Evolutionary conservation across 2,797 vertebrate genomes (phyloP).

Genomic region (Psittacula echo): DNA sequence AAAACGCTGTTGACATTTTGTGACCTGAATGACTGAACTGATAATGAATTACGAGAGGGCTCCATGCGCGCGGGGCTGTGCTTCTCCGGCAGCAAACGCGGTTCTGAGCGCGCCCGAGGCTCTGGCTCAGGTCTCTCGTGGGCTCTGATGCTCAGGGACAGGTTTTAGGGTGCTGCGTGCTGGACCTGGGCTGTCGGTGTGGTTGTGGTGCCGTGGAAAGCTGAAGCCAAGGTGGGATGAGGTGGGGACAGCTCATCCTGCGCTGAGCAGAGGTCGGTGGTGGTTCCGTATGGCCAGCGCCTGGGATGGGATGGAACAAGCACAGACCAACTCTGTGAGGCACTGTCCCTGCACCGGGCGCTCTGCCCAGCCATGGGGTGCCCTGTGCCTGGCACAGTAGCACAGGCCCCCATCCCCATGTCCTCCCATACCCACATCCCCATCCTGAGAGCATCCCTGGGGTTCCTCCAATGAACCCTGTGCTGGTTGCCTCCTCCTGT

Average conservation of each 20-base stretch:
- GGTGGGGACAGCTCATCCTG: neutral
- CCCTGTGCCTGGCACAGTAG: neutral
- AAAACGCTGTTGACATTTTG: constrained; percentile 43
- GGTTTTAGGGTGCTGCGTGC: fast-evolving
- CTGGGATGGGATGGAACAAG: neutral
- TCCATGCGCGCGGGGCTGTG: neutral
- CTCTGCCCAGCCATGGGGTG: neutral
- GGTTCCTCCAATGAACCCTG: neutral
- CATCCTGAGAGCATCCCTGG: neutral
- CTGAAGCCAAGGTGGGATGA: fast-evolving
- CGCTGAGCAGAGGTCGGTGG: neutral
- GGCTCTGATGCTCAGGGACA: too few relatives aligned
- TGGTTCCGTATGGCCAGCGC: neutral
- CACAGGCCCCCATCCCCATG: neutral
- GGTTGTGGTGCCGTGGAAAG: neutral
- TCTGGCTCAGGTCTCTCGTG: neutral
- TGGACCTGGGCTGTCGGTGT: neutral
- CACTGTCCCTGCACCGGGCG: fast-evolving
- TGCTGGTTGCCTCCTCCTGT: neutral
- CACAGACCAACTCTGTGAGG: neutral
- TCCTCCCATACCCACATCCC: neutral
- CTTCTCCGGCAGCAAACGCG: neutral
- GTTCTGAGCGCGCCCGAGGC: neutral
- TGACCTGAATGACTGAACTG: neutral
- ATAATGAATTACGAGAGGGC: constrained; percentile 21